Evolutionary conservation across 2,888 invertebrate genomes (phyloP).

Genomic region (Apamea crenata): DNA sequence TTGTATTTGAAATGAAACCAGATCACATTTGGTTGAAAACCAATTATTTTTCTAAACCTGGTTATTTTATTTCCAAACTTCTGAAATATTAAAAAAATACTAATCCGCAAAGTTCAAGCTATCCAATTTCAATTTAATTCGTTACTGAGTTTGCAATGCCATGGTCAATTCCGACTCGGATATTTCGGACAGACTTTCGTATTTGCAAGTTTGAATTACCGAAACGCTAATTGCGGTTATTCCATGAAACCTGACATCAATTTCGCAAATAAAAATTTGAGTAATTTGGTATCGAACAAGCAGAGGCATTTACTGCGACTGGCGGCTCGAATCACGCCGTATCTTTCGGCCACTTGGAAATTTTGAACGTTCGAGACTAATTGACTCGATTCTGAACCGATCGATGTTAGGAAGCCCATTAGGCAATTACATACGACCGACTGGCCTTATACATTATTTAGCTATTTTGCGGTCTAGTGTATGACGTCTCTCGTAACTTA

Average conservation of each 20-base stretch:
- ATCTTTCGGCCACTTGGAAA: constrained; percentile 64
- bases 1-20: constrained; percentile 34
- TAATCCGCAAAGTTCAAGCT: constrained; percentile 46
- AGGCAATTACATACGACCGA: constrained; percentile 59
- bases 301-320: constrained; percentile 54
- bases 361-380: constrained; percentile 62
- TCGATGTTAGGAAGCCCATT: constrained; percentile 63
- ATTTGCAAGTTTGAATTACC: constrained; percentile 73
- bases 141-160: constrained; percentile 48
- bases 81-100: constrained; percentile 26
- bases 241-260: constrained; percentile 74
- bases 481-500: constrained; percentile 33
- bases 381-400: constrained; percentile 58
- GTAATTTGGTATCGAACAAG: constrained; percentile 72
- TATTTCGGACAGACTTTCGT: constrained; percentile 61
- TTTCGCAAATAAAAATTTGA: constrained; percentile 78
- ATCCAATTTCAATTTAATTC: constrained; percentile 47
- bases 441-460: constrained; percentile 47
- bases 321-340: constrained; percentile 56
- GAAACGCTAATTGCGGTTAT: constrained; percentile 73
- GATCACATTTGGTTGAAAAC: constrained; percentile 31
- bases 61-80: constrained; percentile 25
- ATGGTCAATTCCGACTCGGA: constrained; percentile 55
- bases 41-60: constrained; percentile 34
- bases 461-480: constrained; percentile 26